Evolutionary conservation across 2,888 invertebrate species (phyloP), one percentile per base, ranked within the genome.

Genomic region (Furcula furcula): DNA sequence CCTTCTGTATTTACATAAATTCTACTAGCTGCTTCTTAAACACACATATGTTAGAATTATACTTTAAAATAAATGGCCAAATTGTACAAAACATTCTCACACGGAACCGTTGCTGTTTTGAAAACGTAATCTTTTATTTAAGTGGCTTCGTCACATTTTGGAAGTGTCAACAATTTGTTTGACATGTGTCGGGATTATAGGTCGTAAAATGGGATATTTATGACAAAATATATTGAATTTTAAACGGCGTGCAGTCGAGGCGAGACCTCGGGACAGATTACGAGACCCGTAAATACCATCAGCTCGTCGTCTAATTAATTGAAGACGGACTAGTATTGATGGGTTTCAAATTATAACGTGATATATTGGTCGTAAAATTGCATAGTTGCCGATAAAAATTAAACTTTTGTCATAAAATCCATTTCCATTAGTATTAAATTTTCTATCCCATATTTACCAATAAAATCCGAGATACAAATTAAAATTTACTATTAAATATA

Each of bases 131-230:
- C 55, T 61, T 59, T 63, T 69, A 65, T 72, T 76, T 74, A 72
- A 70, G 68, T 69, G 71, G 62, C 60, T 66, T 64, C 59, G 61
- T 62, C 71, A 64, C 69, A 60, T 65, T 75, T 67, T 66, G 41
- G 62, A 70, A 58, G 72, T 79, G 81, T 76, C 73, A 79, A 76
- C 74, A 76, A 80, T 77, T 80, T 79, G 79, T 82, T 82, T 81
- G 82, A 81, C 83, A 82, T 77, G 62, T 82, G 83, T 80, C 70
- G 45, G 63, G 68, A 70, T 70, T 70, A 69, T 57, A 36, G 65
- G 53, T 70, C 83, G 67, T 82, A 80, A 82, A 80, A 60, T 57
- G 40, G 47, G 43, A 63, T 67, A 64, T 82, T 82, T 80, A 82
- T 68, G 81, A 68, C 68, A 55, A 72, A 76, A 75, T 71, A 67